Conservation (phyloP, 2,888 invertebrate genomes). For the Hirtodrosophila histrioides region DNA sequence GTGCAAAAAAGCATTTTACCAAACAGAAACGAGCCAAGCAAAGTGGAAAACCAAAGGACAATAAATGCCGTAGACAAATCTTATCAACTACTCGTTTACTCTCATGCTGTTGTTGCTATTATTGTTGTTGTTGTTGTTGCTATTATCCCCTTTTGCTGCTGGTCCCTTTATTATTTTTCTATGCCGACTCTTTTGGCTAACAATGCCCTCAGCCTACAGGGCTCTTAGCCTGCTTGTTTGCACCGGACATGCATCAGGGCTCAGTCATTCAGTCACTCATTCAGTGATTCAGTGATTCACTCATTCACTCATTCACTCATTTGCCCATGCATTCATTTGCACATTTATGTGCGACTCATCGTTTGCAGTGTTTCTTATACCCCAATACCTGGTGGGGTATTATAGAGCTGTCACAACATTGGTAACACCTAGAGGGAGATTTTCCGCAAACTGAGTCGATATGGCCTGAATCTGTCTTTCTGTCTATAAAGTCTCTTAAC, state of each 20-base stretch:
- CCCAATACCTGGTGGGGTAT: not conserved
- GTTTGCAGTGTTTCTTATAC: constrained; percentile 19
- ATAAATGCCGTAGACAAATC: constrained; percentile 77
- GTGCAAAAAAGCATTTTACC: constrained; percentile 55
- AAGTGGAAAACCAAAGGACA: constrained; percentile 74
- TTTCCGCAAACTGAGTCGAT: no score
- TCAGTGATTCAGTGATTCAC: constrained; percentile 25
- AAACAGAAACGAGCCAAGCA: constrained; percentile 59
- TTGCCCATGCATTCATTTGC: constrained; percentile 64
- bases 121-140: constrained; percentile 32
- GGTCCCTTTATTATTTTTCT: constrained; percentile 48
- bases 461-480: no score
- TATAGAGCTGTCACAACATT: no score
- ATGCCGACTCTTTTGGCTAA: constrained; percentile 43
- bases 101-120: not conserved
- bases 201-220: constrained; percentile 58
- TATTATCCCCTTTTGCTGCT: constrained; percentile 43
- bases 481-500: no score
- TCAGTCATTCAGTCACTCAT: constrained; percentile 21
- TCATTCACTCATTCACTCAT: constrained; percentile 40
- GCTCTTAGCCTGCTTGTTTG: constrained; percentile 59
- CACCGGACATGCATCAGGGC: constrained; percentile 75
- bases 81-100: constrained; percentile 69
- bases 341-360: constrained; percentile 55
- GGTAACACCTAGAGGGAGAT: no score